Evolutionary conservation across 2,113 vertebrate genomes (phyloP).

Genomic region (Aldabrachelys gigantea): DNA sequence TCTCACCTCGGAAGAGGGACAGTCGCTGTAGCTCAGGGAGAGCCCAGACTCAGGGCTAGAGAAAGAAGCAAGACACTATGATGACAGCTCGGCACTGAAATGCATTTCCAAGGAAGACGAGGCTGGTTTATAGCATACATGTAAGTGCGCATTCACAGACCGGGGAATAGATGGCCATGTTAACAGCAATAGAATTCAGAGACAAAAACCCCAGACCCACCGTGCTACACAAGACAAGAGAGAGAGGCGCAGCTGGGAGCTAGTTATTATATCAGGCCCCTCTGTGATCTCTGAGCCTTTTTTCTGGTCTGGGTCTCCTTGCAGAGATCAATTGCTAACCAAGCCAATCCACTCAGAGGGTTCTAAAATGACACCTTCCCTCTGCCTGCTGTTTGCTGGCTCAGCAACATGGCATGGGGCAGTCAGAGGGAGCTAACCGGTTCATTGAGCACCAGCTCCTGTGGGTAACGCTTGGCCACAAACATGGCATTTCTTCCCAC

Average conservation of each 20-base stretch:
- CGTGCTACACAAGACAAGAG: neutral
- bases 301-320: neutral
- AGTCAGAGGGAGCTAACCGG: neutral
- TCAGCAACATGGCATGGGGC: neutral
- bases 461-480: neutral
- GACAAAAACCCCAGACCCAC: neutral
- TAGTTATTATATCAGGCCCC: neutral
- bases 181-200: neutral
- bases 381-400: neutral
- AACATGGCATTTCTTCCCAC: neutral
- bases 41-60: neutral
- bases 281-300: neutral
- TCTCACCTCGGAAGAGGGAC: neutral
- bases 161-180: neutral
- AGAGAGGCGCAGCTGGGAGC: neutral
- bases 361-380: neutral
- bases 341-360: neutral
- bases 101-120: neutral
- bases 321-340: neutral
- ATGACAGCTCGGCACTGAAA: neutral
- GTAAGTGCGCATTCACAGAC: neutral
- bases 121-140: neutral
- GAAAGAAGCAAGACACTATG: neutral
- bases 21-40: neutral
- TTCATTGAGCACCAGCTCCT: neutral